phyloP scores from a whole-genome alignment of 2,113 vertebrate species.

The Eira barbara region DNA sequence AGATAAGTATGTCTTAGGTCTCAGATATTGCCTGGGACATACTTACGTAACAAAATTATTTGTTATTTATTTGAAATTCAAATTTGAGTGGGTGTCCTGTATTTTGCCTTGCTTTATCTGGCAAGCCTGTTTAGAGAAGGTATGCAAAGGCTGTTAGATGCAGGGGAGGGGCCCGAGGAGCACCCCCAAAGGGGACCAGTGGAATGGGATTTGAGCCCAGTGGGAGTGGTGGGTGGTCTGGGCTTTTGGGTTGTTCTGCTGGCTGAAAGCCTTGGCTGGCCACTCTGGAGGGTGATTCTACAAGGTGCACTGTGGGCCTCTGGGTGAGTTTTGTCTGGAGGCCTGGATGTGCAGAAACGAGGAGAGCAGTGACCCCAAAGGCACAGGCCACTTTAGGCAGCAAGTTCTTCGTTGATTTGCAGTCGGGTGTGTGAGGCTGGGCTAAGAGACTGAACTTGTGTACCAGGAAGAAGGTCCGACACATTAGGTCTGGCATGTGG shows the following conservation, averaged over 20 bases:
- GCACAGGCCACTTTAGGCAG: neutral
- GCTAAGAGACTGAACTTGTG: constrained; percentile 51
- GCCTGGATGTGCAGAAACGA: neutral
- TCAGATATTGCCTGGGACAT: neutral
- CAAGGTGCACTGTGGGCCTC: neutral
- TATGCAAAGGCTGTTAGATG: neutral
- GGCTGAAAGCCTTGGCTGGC: neutral
- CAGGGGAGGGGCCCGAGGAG: fast-evolving
- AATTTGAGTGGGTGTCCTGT: neutral
- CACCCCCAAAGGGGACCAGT: no score
- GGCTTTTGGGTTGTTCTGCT: neutral
- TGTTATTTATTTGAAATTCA: constrained; percentile 10
- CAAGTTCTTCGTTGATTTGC: neutral
- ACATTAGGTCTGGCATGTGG: constrained; percentile 56
- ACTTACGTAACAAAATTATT: neutral
- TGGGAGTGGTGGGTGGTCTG: neutral
- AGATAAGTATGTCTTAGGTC: neutral
- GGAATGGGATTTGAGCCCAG: neutral
- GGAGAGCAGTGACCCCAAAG: neutral
- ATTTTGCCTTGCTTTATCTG: neutral
- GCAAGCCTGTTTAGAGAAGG: neutral
- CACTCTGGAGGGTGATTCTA: neutral
- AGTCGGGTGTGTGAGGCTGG: constrained; percentile 38
- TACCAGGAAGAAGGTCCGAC: constrained; percentile 61
- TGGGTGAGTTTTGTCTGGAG: neutral